Evolutionary conservation across 2,888 invertebrate species (phyloP).

Genomic region (Colletes collaris): DNA sequence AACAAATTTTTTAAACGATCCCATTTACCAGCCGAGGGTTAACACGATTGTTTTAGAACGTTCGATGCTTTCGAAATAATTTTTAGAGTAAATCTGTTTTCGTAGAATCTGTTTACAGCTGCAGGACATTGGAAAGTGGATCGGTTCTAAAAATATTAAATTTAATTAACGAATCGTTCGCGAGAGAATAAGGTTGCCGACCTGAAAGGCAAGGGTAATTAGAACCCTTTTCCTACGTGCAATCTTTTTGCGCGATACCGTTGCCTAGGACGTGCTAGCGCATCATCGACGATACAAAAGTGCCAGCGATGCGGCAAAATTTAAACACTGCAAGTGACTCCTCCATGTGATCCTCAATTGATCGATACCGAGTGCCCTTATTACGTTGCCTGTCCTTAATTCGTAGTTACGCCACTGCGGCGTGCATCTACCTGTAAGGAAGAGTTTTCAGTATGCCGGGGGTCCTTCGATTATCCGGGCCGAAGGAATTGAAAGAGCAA

Average conservation of each 20-base stretch:
- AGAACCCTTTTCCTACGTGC: not conserved
- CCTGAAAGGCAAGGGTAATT: not conserved
- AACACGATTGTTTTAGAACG: too few relatives aligned
- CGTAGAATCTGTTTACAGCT: too few relatives aligned
- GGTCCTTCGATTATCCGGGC: slow-evolving; percentile 61
- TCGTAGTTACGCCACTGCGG: slow-evolving; percentile 57
- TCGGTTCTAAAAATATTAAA: too few relatives aligned
- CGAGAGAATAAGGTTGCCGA: not conserved
- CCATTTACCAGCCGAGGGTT: too few relatives aligned
- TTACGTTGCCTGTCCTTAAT: slow-evolving; percentile 53
- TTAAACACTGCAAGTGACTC: slow-evolving; percentile 26
- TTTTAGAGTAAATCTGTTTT: too few relatives aligned
- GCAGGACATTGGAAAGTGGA: too few relatives aligned
- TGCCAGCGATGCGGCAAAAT: slow-evolving; percentile 48
- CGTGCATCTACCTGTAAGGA: slow-evolving; percentile 47
- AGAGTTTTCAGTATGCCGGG: slow-evolving; percentile 19
- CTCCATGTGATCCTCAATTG: slow-evolving; percentile 32
- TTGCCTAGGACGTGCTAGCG: not conserved
- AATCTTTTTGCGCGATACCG: too few relatives aligned
- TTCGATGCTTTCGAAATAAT: too few relatives aligned
- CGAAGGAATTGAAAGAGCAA: slow-evolving; percentile 57
- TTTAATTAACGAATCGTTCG: not conserved
- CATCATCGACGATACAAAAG: slow-evolving; percentile 16
- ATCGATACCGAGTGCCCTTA: slow-evolving; percentile 55
- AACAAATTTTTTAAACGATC: too few relatives aligned